Conservation (phyloP, 2,888 invertebrate species). For the Monopis laevigella region DNA sequence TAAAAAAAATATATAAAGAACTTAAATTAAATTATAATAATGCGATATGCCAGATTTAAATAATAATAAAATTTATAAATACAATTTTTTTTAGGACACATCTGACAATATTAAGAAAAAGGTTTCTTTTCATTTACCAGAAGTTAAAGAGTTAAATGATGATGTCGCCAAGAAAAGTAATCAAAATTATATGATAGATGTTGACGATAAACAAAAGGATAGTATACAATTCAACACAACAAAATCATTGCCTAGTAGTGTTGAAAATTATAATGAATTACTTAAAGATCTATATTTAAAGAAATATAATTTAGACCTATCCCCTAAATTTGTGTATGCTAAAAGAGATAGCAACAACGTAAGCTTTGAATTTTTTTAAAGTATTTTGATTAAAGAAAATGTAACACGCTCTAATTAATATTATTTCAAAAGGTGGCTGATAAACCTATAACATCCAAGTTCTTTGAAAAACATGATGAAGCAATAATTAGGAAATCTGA, state of each 20-base stretch:
- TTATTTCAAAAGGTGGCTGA: not conserved
- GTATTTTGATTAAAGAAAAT: not conserved
- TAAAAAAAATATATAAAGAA: too few species aligned
- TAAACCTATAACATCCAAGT: not conserved
- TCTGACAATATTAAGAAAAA: too few species aligned
- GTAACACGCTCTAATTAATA: not conserved
- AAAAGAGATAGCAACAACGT: constrained; percentile 25
- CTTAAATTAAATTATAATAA: too few species aligned
- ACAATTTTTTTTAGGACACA: too few species aligned
- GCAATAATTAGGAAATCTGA: too few species aligned
- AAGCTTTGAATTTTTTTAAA: not conserved
- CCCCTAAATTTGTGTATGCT: constrained; percentile 47
- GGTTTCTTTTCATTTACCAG: constrained; percentile 33
- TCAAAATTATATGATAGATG: constrained; percentile 16
- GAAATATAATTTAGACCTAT: constrained; percentile 42
- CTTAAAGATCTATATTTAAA: constrained; percentile 41
- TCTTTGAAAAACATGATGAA: not conserved
- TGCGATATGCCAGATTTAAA: too few species aligned
- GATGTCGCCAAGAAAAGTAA: constrained; percentile 18
- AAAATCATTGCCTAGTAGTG: too few species aligned
- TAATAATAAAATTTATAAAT: too few species aligned
- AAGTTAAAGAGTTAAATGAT: constrained; percentile 21
- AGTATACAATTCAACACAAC: too few species aligned
- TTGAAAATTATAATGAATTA: constrained; percentile 34
- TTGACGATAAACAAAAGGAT: constrained; percentile 19